Conservation (phyloP, 35 echinoderm and acorn worm species). For the Heliocidaris tuberculata region DNA sequence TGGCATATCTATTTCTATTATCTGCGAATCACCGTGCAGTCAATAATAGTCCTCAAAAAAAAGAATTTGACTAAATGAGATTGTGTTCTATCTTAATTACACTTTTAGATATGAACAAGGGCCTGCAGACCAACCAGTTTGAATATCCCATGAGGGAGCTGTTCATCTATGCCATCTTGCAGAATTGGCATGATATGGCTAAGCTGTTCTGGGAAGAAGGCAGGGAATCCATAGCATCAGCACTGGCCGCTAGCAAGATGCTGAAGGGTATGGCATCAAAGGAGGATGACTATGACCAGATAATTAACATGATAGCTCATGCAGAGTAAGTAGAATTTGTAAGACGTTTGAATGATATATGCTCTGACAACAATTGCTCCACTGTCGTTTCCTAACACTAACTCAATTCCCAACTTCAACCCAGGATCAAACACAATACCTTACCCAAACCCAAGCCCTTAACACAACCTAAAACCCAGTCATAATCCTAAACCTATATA, state of each 20-base stretch:
- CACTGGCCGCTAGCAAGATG: constrained; percentile 83
- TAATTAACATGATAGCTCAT: constrained; percentile 38
- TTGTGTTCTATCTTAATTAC: background rate
- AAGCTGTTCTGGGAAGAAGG: constrained; percentile 88
- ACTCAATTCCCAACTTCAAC: too few species aligned
- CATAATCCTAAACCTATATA: too few species aligned
- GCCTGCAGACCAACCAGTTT: constrained; percentile 41
- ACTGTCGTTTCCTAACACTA: too few species aligned
- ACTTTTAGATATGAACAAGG: background rate
- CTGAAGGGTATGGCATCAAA: constrained; percentile 84
- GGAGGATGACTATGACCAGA: constrained; percentile 74
- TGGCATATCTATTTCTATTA: too few species aligned
- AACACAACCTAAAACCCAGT: too few species aligned
- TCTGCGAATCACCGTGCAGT: too few species aligned
- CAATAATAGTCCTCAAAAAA: too few species aligned
- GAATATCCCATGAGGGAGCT: constrained; percentile 85
- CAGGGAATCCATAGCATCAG: constrained; percentile 77
- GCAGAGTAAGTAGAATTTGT: constrained; percentile 72
- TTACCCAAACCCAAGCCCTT: too few species aligned
- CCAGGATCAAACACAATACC: too few species aligned
- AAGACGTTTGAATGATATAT: background rate
- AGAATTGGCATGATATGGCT: constrained; percentile 83
- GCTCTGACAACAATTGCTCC: too few species aligned
- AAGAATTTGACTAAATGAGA: too few species aligned
- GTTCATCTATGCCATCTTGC: constrained; percentile 77